Conservation (phyloP, 2,888 invertebrate genomes). For the Siphlonurus alternatus region DNA sequence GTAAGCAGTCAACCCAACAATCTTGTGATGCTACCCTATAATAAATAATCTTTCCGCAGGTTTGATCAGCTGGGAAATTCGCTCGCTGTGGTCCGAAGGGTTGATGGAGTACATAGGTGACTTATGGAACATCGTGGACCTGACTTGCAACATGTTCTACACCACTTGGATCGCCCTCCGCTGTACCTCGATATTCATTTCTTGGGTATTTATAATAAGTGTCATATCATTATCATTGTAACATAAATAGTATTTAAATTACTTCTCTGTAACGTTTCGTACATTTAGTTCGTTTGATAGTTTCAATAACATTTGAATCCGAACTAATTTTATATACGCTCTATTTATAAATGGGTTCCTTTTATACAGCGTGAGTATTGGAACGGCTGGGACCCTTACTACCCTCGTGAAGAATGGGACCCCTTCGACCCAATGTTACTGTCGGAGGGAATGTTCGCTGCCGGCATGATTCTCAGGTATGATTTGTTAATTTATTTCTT, state of each 20-base stretch:
- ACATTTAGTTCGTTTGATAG: constrained; percentile 18
- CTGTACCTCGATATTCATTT: constrained; percentile 72
- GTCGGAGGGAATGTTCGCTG: constrained; percentile 87
- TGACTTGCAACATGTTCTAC: constrained; percentile 91
- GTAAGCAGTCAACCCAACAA: neutral
- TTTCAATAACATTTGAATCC: neutral
- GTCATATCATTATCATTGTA: too few species aligned
- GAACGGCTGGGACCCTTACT: constrained; percentile 59
- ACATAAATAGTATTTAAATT: too few species aligned
- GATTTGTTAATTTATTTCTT: too few species aligned
- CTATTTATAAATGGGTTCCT: too few species aligned
- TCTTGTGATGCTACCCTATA: neutral
- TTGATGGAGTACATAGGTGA: constrained; percentile 82
- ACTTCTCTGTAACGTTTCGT: too few species aligned
- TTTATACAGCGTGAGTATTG: constrained; percentile 52
- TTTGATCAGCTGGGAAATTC: constrained; percentile 85
- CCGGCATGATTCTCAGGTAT: constrained; percentile 90
- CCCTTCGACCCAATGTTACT: constrained; percentile 90
- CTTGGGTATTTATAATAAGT: constrained; percentile 55
- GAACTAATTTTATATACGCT: too few species aligned
- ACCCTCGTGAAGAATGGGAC: constrained; percentile 82
- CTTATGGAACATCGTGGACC: constrained; percentile 97
- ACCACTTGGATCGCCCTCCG: constrained; percentile 83
- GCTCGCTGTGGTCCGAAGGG: constrained; percentile 80
- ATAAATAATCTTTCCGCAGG: constrained; percentile 49